Percentiles rank a stretch among this genome's conserved stretches.
Conservation (phyloP, 2,888 invertebrate genomes). For the Caradrina clavipalpis region DNA sequence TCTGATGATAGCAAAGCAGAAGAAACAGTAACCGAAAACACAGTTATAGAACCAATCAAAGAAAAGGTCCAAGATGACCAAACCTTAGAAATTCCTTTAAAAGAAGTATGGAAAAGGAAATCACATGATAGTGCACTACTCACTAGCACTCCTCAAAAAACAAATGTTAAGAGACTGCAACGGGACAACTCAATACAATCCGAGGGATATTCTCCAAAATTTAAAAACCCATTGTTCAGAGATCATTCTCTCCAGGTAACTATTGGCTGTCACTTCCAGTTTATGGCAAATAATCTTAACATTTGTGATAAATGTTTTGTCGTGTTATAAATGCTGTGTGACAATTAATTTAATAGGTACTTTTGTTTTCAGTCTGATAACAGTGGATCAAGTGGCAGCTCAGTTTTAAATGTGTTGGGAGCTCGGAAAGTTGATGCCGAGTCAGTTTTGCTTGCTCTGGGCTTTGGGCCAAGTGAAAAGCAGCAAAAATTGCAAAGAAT, state of each 20-base stretch:
- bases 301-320: neutral
- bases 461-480: slow-evolving; percentile 94
- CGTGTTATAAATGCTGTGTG: neutral
- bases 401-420: slow-evolving; percentile 96
- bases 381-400: slow-evolving; percentile 92
- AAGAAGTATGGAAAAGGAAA: slow-evolving; percentile 82
- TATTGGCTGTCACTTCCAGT: neutral
- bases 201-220: slow-evolving; percentile 84
- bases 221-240: slow-evolving; percentile 86
- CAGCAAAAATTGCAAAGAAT: slow-evolving; percentile 94
- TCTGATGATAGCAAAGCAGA: slow-evolving; percentile 83
- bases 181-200: slow-evolving; percentile 88
- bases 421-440: slow-evolving; percentile 97
- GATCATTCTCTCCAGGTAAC: slow-evolving; percentile 89
- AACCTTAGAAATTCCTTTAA: slow-evolving; percentile 80
- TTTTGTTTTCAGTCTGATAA: slow-evolving; percentile 82
- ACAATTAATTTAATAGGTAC: neutral
- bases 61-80: slow-evolving; percentile 72
- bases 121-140: slow-evolving; percentile 83
- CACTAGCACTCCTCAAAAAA: slow-evolving; percentile 74
- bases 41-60: slow-evolving; percentile 77
- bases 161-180: slow-evolving; percentile 79
- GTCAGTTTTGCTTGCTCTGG: slow-evolving; percentile 95
- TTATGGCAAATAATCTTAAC: neutral
- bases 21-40: slow-evolving; percentile 80